Conservation (phyloP, 1,140 invertebrate species). For the Bombus turneri region DNA sequence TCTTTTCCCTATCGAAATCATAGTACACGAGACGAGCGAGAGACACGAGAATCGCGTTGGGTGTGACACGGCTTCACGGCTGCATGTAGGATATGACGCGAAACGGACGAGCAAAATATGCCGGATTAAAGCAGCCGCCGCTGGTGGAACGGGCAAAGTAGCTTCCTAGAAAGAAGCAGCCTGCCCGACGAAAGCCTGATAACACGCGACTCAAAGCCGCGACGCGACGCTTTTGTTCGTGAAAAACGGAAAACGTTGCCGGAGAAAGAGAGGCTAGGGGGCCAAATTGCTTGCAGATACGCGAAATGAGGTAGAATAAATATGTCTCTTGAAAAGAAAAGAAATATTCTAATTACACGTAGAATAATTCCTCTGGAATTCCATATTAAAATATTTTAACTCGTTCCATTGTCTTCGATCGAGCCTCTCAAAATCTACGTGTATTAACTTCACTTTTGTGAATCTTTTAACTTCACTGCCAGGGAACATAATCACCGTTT, state of each 20-base stretch:
- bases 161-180: neutral
- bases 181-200: constrained; percentile 21
- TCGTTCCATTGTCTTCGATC: too few relatives aligned
- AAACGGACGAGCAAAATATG: constrained; percentile 51
- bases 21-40: too few relatives aligned
- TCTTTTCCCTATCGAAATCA: constrained; percentile 11
- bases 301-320: neutral
- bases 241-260: constrained; percentile 8
- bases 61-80: neutral
- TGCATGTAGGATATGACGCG: constrained; percentile 35
- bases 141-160: neutral
- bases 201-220: constrained; percentile 22
- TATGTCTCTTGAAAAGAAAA: too few relatives aligned
- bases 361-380: neutral
- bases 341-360: neutral
- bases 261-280: neutral
- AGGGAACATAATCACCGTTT: too few relatives aligned
- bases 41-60: neutral
- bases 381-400: too few relatives aligned
- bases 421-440: too few relatives aligned
- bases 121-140: constrained; percentile 49
- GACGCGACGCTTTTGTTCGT: constrained; percentile 22
- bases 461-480: too few relatives aligned
- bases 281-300: neutral
- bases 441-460: too few relatives aligned